Evolutionary conservation across 2,113 vertebrate genomes (phyloP), one percentile per base, ranked within the genome.

Genomic region (Hydrochoerus hydrochaeris): DNA sequence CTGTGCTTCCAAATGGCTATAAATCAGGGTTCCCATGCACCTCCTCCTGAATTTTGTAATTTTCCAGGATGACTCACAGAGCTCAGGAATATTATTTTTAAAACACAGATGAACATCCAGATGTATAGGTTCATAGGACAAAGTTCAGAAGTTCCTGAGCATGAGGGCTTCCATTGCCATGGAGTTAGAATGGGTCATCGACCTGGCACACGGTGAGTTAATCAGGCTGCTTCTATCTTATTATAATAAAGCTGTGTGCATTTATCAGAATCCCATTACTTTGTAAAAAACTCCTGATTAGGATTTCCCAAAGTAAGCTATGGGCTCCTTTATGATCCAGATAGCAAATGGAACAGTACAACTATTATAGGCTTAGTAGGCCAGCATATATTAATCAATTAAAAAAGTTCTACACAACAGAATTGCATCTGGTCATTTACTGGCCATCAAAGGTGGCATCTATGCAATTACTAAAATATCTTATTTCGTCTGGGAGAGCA

Each of bases 381-480:
- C 11, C 28, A 83, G 17, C 16, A 78, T 19, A 63, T 7, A n/a
- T 52, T 88, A 85, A 82, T 90, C 88, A 85, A 7, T 54, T 92
- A 82, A 95, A 94, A 57, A 65, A 73, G 2, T 65, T 95, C 52
- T 58, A 69, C 22, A 30, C 58, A 60, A 49, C 30, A 73, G 52
- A 80, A 3, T 78, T 52, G 14, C 28, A 9, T 4, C 46, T 38
- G 65, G 16, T 81, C 60, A 77, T 95, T 73, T 91, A 85, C 30
- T 81, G 41, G 26, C 14, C 92, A 41, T 89, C 73, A 52, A 93
- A 81, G 28, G 82, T 35, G 38, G 46, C 60, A n/a, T 69, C 82
- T 19, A 22, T 49, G 85, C 92, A 96, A 88, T 78, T 85, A 83
- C 46, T 17, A 77, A 85, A 94, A 83, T 97, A 97, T 94, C 75